A percentile compares a stretch with the other conserved stretches of the same genome.
phyloP scores from a whole-genome alignment of 2,797 vertebrate species.

The Diglossa cyanea region DNA sequence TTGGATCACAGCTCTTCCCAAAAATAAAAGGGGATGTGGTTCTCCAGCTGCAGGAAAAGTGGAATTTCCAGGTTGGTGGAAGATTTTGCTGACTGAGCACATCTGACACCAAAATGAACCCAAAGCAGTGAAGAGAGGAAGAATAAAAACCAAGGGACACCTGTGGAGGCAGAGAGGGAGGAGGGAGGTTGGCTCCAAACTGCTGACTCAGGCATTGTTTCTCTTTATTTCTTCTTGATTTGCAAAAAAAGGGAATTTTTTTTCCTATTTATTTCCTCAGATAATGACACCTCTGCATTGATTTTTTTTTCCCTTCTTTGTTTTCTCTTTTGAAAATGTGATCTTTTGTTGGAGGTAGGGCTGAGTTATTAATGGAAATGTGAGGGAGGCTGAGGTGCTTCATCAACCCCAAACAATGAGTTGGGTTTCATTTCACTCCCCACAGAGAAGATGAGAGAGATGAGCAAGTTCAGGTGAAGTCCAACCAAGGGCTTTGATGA shows the following conservation, averaged over 20 bases:
- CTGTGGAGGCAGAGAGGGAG: not conserved
- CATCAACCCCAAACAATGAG: not conserved
- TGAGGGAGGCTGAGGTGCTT: not conserved
- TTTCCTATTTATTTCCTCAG: not conserved
- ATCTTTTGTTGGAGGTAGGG: not conserved
- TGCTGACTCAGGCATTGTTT: not conserved
- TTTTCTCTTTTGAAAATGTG: not conserved
- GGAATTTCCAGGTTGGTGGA: not conserved
- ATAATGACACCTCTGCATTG: not conserved
- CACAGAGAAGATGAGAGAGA: not conserved
- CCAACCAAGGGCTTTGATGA: not conserved
- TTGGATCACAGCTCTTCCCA: not conserved
- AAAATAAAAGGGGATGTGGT: rapidly evolving
- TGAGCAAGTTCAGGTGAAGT: not conserved
- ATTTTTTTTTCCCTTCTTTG: not conserved
- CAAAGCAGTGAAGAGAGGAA: not conserved
- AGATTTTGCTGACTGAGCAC: not conserved
- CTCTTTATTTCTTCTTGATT: not conserved
- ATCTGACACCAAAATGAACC: not conserved
- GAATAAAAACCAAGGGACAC: not conserved
- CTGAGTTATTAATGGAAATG: not conserved
- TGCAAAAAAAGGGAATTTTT: not conserved
- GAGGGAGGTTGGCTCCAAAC: not conserved
- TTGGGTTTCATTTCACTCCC: not conserved
- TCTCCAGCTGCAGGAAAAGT: not conserved